Evolutionary conservation across 2,113 vertebrate species (phyloP).

Genomic region (Panthera uncia): DNA sequence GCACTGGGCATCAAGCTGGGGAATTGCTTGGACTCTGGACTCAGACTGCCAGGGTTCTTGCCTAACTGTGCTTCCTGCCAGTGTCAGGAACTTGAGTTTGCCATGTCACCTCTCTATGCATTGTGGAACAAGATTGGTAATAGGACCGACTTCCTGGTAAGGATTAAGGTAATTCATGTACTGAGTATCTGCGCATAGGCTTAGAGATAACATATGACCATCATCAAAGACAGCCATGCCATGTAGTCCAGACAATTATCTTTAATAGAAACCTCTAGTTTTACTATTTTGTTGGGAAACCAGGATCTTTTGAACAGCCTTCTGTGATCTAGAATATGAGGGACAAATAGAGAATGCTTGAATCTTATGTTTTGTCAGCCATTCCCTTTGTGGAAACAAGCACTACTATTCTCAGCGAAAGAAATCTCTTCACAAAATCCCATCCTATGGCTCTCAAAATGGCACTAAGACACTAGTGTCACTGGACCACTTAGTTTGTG

Average conservation of each 20-base stretch:
- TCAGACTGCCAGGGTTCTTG: neutral
- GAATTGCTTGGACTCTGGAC: neutral
- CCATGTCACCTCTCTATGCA: neutral
- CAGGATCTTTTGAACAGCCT: neutral
- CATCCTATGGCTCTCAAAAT: neutral
- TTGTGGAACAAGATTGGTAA: neutral
- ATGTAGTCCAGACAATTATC: neutral
- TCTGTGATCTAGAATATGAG: neutral
- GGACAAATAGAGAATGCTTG: neutral
- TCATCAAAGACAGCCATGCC: no score
- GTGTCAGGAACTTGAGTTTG: neutral
- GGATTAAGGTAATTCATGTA: neutral
- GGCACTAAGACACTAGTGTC: neutral
- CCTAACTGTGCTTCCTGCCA: neutral
- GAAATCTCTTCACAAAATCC: neutral
- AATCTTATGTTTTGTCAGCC: neutral
- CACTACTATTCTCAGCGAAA: neutral
- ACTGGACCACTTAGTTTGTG: neutral
- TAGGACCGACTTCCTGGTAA: neutral
- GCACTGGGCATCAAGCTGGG: fast-evolving
- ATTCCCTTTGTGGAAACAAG: neutral
- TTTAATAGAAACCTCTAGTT: neutral
- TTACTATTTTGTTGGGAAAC: neutral
- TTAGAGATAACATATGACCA: no score
- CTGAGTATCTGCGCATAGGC: neutral